Base-by-base conservation (phyloP, 1,140 invertebrate genomes). In the Parapsyche elsis region DNA sequence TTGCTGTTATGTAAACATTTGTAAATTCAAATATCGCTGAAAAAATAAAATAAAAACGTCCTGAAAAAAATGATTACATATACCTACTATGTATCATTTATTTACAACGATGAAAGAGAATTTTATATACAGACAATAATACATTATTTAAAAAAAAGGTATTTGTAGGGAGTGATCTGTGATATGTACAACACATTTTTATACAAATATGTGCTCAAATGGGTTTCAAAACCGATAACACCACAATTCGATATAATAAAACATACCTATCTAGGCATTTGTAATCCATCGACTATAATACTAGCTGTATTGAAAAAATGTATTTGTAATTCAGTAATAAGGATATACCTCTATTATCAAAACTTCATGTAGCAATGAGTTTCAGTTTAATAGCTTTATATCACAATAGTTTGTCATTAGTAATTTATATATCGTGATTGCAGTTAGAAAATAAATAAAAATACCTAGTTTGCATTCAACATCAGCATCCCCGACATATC, bases 401-500 rank as follows among this genome's bases (percentile, higher is more conserved):
- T n/a, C n/a, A n/a, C 30, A 38, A 38, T 38, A 38, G 30, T 38
- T 38, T 38, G 2, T 38, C 30, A 38, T 38, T 38, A 38, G 7
- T 38, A 7, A 38, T 7, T 7, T n/a, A 38, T 2, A 21, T 26
- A 23, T 21, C 12, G 10, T 38, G 30, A 38, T 38, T 38, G 2
- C 19, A 16, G 57, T 12, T 12, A 5, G 49, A 53, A 77, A 74
- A 74, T 14, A 44, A 53, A 21, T 78, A 77, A 70, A 49, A 87
- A 88, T 92, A 95, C 95, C 93, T 90, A 90, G 90, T 84, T 90
- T 91, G 86, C 95, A 97, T 87, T 94, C 92, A 73, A 94, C 91
- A 82, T 95, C 94, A 9, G 95, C 95, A 86, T 97, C 95, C 80
- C 95, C 95, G 81, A 93, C 91, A 86, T 92, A 95, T 74, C 94